Conservation (phyloP, 2,113 vertebrate genomes). For the Scalopus aquaticus region DNA sequence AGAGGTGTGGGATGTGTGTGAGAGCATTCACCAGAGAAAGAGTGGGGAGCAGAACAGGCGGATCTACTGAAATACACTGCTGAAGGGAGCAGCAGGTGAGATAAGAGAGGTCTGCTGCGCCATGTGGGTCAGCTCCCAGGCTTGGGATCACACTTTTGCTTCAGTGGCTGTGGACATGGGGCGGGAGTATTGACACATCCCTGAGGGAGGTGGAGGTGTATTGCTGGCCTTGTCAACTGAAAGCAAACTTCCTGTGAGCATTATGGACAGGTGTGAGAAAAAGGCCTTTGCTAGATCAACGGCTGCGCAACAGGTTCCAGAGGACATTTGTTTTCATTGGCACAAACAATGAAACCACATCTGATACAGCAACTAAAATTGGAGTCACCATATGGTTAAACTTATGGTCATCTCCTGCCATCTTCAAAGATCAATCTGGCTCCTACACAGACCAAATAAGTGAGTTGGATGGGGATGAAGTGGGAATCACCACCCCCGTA, state of each 20-base stretch:
- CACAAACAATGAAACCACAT: neutral
- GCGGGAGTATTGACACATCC: too few relatives aligned
- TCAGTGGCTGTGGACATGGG: too few relatives aligned
- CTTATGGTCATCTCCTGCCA: neutral
- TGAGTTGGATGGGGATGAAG: neutral
- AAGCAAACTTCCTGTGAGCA: neutral
- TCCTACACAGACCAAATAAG: neutral
- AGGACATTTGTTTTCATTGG: neutral
- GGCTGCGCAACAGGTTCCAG: neutral
- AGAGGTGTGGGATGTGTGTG: too few relatives aligned
- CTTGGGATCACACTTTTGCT: too few relatives aligned
- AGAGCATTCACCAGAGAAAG: too few relatives aligned
- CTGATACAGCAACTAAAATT: neutral
- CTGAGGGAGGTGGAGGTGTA: too few relatives aligned
- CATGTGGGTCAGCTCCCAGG: too few relatives aligned
- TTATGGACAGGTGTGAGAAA: neutral
- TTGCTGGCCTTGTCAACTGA: neutral
- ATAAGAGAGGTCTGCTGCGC: too few relatives aligned
- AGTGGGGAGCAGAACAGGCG: too few relatives aligned
- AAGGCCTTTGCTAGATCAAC: neutral
- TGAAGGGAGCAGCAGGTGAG: too few relatives aligned
- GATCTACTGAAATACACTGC: too few relatives aligned
- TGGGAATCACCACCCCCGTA: neutral
- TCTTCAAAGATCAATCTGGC: neutral
- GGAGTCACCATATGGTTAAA: neutral